Percentiles rank a stretch among this genome's conserved stretches.
Conservation (phyloP, 2,113 vertebrate genomes). For the Heterochromis multidens region DNA sequence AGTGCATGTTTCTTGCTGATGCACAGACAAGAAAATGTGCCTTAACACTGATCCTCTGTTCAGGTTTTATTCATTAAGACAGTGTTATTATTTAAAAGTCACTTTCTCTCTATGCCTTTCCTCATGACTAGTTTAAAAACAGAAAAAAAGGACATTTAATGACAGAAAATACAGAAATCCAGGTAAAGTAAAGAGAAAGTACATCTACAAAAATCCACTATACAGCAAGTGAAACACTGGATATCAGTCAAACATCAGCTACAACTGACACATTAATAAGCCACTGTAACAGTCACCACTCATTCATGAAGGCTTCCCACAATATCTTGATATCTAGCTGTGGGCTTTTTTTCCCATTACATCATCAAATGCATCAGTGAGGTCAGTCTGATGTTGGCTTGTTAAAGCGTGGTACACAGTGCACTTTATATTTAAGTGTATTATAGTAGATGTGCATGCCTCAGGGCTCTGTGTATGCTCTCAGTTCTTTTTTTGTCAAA, state of each 20-base stretch:
- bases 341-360: background rate
- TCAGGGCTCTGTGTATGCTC: background rate
- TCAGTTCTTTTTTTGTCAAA: background rate
- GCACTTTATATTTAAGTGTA: background rate
- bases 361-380: background rate
- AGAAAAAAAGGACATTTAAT: background rate
- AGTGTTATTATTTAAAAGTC: background rate
- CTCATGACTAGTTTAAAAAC: background rate
- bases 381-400: background rate
- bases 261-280: background rate
- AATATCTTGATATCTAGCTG: background rate
- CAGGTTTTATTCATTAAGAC: background rate
- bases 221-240: background rate
- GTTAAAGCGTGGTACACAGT: background rate
- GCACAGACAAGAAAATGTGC: background rate
- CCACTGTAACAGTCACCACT: background rate
- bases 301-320: background rate
- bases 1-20: background rate
- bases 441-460: background rate
- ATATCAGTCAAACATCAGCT: background rate
- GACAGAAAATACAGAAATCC: background rate
- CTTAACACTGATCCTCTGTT: background rate
- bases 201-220: background rate
- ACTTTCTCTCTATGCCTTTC: background rate
- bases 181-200: background rate